phyloP scores from a whole-genome alignment of 2,113 vertebrate genomes.

The Forbesichthys agassizii region DNA sequence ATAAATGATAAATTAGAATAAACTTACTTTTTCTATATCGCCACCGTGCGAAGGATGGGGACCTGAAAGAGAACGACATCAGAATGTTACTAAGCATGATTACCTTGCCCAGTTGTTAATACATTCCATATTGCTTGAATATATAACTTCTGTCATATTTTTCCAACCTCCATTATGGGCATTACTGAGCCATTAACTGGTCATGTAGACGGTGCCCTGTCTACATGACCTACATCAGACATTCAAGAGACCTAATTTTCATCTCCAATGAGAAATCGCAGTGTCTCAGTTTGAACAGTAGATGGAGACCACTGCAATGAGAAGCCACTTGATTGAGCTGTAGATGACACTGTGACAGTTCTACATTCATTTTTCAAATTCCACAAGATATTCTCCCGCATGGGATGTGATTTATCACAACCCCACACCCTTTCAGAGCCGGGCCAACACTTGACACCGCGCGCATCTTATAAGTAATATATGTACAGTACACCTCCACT shows the following conservation, averaged over 20 bases:
- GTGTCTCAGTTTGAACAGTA: constrained; percentile 71
- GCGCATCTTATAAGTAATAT: neutral
- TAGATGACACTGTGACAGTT: constrained; percentile 58
- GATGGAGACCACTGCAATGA: constrained; percentile 74
- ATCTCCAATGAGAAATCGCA: constrained; percentile 46
- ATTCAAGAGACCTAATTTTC: constrained; percentile 46
- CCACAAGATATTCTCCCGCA: constrained; percentile 38
- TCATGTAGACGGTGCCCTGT: neutral
- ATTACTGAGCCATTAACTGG: neutral
- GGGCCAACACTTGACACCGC: neutral
- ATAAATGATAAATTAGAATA: constrained; percentile 20
- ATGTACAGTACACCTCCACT: neutral
- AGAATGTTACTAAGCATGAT: constrained; percentile 30
- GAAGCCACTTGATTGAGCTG: constrained; percentile 54
- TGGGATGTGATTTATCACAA: constrained; percentile 27
- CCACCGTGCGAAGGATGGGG: constrained; percentile 72
- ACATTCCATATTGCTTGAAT: constrained; percentile 1
- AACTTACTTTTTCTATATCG: constrained; percentile 80
- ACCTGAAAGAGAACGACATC: constrained; percentile 66
- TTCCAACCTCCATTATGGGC: constrained; percentile 1
- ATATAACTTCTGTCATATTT: neutral
- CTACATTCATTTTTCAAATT: constrained; percentile 46
- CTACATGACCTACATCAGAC: neutral
- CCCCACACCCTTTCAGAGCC: constrained; percentile 19
- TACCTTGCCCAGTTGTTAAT: constrained; percentile 6